phyloP scores from a whole-genome alignment of 2,797 vertebrate species.

The Pagetopsis macropterus region DNA sequence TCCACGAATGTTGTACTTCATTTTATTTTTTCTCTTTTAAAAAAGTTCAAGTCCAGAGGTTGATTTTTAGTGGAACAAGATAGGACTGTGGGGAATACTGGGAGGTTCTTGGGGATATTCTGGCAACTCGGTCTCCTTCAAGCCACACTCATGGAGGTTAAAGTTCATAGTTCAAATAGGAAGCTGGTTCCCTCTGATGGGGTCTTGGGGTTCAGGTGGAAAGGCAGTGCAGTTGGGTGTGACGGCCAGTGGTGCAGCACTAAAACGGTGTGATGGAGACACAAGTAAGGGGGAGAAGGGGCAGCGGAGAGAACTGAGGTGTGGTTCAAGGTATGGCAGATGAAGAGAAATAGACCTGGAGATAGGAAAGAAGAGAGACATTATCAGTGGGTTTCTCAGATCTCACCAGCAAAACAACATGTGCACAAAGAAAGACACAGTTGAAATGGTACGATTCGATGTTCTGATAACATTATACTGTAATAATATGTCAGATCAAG shows the following conservation, averaged over 20 bases:
- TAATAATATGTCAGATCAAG: too few relatives aligned
- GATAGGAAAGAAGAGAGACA: slow-evolving; percentile 21
- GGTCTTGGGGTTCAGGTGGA: slow-evolving; percentile 31
- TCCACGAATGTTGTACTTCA: slow-evolving; percentile 59
- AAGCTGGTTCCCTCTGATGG: slow-evolving; percentile 42
- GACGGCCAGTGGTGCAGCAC: slow-evolving; percentile 31
- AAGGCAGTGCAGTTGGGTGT: slow-evolving; percentile 44
- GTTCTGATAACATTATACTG: too few relatives aligned
- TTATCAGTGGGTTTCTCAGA: slow-evolving; percentile 7
- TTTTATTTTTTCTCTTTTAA: slow-evolving; percentile 38
- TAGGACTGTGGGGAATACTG: slow-evolving; percentile 56
- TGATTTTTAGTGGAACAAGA: slow-evolving; percentile 55
- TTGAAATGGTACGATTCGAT: too few relatives aligned
- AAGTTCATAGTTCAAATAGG: slow-evolving; percentile 32
- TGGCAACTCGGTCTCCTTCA: slow-evolving; percentile 34
- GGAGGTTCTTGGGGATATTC: slow-evolving; percentile 45
- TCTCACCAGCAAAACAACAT: background rate
- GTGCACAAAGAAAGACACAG: background rate
- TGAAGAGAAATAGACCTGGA: slow-evolving; percentile 1
- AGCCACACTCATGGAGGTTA: slow-evolving; percentile 29
- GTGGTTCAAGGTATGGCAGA: background rate
- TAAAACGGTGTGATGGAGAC: slow-evolving; percentile 49
- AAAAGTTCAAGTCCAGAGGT: slow-evolving; percentile 60
- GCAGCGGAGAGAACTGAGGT: slow-evolving; percentile 17
- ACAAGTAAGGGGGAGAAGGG: slow-evolving; percentile 32